A percentile compares a stretch with the other conserved stretches of the same genome.
phyloP scores from a whole-genome alignment of 2,113 vertebrate genomes.

The Tragelaphus imberbis region DNA sequence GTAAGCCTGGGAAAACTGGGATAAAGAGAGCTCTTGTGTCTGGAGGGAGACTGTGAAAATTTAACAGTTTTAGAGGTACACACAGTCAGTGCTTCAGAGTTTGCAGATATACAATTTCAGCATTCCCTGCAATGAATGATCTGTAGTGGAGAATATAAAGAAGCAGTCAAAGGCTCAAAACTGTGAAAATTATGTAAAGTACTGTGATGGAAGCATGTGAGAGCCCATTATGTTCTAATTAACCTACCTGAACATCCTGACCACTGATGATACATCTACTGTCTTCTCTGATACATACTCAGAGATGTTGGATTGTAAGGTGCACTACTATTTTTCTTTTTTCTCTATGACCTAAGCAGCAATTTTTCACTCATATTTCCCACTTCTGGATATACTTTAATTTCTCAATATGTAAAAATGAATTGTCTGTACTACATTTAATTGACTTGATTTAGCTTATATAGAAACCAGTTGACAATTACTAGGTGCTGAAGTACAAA shows the following conservation, averaged over 20 bases:
- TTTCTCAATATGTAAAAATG: not conserved
- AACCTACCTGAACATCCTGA: accelerated
- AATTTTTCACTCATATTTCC: not conserved
- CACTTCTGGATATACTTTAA: not conserved
- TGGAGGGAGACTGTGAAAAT: not conserved
- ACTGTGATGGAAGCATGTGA: not conserved
- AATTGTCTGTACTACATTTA: not conserved
- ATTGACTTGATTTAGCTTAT: not conserved
- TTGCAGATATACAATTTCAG: not conserved
- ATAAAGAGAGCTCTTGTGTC: not conserved
- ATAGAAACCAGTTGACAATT: not conserved
- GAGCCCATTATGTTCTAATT: not conserved
- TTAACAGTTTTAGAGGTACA: not conserved
- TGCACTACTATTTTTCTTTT: not conserved
- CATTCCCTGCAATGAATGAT: not conserved
- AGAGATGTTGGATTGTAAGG: not conserved
- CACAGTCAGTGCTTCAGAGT: not conserved
- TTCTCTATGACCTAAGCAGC: not conserved
- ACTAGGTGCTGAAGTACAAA: not conserved
- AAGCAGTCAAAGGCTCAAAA: not conserved
- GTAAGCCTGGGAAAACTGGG: not conserved
- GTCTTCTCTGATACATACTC: not conserved
- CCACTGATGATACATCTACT: not conserved
- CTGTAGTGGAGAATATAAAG: not conserved
- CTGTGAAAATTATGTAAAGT: not conserved